These are phyloP conservation scores for Mugil cephalus DNA, from an alignment of 2,113 vertebrate genomes.

Conservation along the genomic window DNA sequence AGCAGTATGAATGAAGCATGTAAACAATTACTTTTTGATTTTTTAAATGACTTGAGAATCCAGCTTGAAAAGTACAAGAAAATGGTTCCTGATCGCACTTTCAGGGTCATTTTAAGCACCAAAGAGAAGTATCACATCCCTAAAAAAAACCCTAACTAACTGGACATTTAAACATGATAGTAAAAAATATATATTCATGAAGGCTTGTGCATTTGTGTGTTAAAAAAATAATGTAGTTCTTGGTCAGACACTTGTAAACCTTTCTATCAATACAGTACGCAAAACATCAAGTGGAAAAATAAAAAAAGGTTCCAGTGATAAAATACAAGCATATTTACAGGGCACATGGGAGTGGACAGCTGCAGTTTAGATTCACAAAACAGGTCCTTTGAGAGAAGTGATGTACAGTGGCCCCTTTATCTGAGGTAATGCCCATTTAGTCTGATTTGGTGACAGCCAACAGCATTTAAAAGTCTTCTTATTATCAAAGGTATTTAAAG, in stretches of 20 bases:
- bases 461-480: slow-evolving; percentile 39
- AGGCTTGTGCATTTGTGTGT: slow-evolving; percentile 42
- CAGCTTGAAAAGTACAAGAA: background rate
- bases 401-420: slow-evolving; percentile 11
- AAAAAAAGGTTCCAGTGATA: slow-evolving; percentile 63
- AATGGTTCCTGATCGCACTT: slow-evolving; percentile 13
- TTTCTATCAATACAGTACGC: slow-evolving; percentile 60
- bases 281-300: slow-evolving; percentile 16
- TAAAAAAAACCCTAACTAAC: too few species aligned
- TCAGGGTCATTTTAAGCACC: slow-evolving; percentile 20
- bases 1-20: slow-evolving; percentile 60
- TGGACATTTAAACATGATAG: too few species aligned
- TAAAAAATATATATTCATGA: slow-evolving; percentile 13
- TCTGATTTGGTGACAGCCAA: slow-evolving; percentile 57
- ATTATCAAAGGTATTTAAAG: slow-evolving; percentile 17
- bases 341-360: slow-evolving; percentile 27
- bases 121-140: background rate
- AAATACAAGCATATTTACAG: slow-evolving; percentile 29
- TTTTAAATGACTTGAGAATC: slow-evolving; percentile 11
- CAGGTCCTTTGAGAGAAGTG: background rate
- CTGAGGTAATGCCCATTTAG: slow-evolving; percentile 66
- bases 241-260: slow-evolving; percentile 61
- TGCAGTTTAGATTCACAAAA: slow-evolving; percentile 52
- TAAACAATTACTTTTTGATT: slow-evolving; percentile 64
- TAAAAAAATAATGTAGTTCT: slow-evolving; percentile 10